Evolutionary conservation across 1,140 invertebrate species (phyloP), one percentile per base, ranked within the genome.

Genomic region (Apolygus lucorum): DNA sequence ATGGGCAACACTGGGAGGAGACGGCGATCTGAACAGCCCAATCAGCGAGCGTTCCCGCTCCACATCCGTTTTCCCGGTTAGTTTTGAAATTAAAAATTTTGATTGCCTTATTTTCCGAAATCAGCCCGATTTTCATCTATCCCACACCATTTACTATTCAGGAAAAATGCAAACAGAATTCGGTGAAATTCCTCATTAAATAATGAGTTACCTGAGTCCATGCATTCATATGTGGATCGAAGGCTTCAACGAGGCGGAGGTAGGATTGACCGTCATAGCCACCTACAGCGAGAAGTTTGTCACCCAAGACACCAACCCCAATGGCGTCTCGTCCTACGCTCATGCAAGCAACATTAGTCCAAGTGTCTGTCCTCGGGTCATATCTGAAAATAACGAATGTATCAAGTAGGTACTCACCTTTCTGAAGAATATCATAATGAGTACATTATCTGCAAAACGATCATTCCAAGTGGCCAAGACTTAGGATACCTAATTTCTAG

Each of bases 231-330:
- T 90, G 87, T 13, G 93, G 88, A 79, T 98, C 93, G 79, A 97
- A 98, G 73, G 93, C 87, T 81, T 98, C 95, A 22, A 96, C 93
- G 68, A 89, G 86, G 75, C 89, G 91, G 1, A 96, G 81, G 80
- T 96, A 96, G 71, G 90, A 87, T 75, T 91, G 90, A n/a, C 95
- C 95, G 83, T 98, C 95, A 79, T 96, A 96, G 0, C 96, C 96
- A 28, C 95, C 95, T 28, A 96, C 90, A 49, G 93, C 92, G 74
- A 96, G 87, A 17, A 98, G 81, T 72, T 87, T 84, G 78, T 96
- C 92, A 67, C 95, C 95, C 0, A 98, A 84, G 22, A 93, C 83
- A 74, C 92, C 93, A 63, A 94, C 92, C 24, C 93, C 95, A 63
- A 97, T 90, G 1, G 93, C 92, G 82, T 97, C 96, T 64, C 95